Conservation (phyloP, 2,113 vertebrate genomes). For the Chitala chitala region DNA sequence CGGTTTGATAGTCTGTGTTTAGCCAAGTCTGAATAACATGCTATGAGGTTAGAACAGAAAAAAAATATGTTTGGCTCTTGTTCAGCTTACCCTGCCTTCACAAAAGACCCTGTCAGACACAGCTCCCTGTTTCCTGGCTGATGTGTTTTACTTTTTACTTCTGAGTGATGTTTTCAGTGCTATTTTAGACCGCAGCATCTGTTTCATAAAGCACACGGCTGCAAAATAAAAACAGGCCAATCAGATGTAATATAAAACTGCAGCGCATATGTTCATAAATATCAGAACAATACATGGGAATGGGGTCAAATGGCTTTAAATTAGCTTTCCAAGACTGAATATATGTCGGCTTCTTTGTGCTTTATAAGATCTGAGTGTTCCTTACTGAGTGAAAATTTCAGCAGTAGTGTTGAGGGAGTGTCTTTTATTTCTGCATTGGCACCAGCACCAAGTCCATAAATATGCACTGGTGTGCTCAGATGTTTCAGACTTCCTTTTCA, state of each 20-base stretch:
- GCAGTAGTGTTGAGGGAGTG: not conserved
- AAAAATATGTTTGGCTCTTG: not conserved
- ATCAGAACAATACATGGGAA: too few relatives aligned
- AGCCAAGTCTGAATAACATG: not conserved
- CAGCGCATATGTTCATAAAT: not conserved
- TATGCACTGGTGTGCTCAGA: not conserved
- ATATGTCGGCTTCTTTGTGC: too few relatives aligned
- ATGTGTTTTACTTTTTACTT: not conserved
- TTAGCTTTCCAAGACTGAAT: too few relatives aligned
- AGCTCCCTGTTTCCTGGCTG: not conserved
- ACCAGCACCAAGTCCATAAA: not conserved
- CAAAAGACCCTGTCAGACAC: not conserved
- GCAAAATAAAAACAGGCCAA: not conserved
- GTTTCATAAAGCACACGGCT: not conserved
- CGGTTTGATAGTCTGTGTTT: not conserved
- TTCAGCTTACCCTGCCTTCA: not conserved
- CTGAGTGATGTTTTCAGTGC: not conserved
- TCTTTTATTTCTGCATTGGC: not conserved
- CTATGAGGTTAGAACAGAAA: not conserved
- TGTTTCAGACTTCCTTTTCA: not conserved
- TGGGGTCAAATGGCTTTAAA: too few relatives aligned
- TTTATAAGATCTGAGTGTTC: not conserved
- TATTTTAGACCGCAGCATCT: not conserved
- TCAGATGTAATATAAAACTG: not conserved
- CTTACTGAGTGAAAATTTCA: not conserved